Evolutionary conservation across 2,888 invertebrate genomes (phyloP), one percentile per base, ranked within the genome.

Genomic region (Blastobasis adustella): DNA sequence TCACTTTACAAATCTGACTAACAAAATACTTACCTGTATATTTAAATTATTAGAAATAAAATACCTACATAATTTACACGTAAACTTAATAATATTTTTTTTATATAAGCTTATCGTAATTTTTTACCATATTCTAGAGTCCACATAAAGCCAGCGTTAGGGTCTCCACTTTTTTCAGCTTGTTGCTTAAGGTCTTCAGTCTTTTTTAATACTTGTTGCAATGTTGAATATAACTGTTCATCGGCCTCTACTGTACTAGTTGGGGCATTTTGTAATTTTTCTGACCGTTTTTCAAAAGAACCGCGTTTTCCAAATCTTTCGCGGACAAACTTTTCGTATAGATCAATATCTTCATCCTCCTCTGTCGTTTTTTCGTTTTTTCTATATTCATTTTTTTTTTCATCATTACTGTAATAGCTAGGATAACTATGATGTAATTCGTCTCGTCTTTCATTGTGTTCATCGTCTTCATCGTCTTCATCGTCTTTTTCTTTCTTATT

Each of bases 141-240:
- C 90, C 90, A 90, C 72, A 82, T 80, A 58, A 90, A 90, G 41
- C 79, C 84, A 52, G 89, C 89, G 44, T 83, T 82, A 5, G 84
- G 82, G 61, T 89, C 86, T 5, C 76, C 77, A 55, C 83, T 80
- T 57, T 81, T 76, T 51, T 74, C 79, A 9, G 82, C 82, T 64
- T 85, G 73, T 58, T 81, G 72, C 49, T 81, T 73, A 52, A 81
- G 74, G 51, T 79, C 67, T 60, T 82, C 73, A 45, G 83, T 79
- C 59, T 82, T 81, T 60, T 86, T 81, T n/a, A 86, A 63, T 54
- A 87, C 76, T 46, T 73, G 73, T 58, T 80, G 69, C 10, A 89
- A 64, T 40, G 70, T 81, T 57, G 76, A 63, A 56, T 73, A 74
- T 36, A 89, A 59, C 49, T 79, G 65, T 42, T 76, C 73, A 59